Percentiles rank a stretch among this genome's conserved stretches.
Conservation (phyloP, 2,797 vertebrate species). For the Poecilia gillii region DNA sequence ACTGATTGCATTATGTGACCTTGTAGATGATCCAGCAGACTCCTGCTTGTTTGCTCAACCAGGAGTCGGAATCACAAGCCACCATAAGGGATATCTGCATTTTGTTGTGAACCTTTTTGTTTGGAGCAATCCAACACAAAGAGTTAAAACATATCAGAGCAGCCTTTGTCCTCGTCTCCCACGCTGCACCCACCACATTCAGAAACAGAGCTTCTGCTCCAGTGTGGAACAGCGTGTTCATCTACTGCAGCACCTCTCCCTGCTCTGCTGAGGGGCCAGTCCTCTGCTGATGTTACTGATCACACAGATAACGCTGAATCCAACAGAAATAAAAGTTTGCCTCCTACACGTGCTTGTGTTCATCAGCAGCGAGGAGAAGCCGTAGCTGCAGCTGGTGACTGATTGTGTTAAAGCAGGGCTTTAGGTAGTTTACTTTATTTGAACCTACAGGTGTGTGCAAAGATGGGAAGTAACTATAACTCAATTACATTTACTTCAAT, state of each 20-base stretch:
- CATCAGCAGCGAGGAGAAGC: background rate
- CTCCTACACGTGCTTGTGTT: background rate
- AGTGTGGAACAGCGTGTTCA: background rate
- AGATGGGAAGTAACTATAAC: too few species aligned
- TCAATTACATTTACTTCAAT: too few species aligned
- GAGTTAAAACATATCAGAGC: conserved; percentile 23
- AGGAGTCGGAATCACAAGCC: too few species aligned
- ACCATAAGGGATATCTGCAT: background rate
- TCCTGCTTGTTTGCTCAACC: too few species aligned
- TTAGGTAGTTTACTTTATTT: background rate
- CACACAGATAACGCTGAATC: background rate
- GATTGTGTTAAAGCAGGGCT: background rate
- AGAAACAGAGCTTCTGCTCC: background rate
- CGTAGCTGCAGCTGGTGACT: background rate
- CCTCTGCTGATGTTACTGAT: background rate
- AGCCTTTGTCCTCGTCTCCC: conserved; percentile 29
- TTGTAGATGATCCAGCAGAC: too few species aligned
- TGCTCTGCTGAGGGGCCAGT: background rate
- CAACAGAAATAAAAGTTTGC: background rate
- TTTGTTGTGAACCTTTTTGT: background rate
- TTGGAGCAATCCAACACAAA: background rate
- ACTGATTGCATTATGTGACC: too few species aligned
- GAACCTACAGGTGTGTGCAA: too few species aligned
- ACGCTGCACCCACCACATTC: conserved; percentile 11
- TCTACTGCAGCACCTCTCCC: background rate